These are phyloP conservation scores for Clarias laeviceps DNA, from an alignment of 2,797 vertebrate species.

Conservation along the genomic window DNA sequence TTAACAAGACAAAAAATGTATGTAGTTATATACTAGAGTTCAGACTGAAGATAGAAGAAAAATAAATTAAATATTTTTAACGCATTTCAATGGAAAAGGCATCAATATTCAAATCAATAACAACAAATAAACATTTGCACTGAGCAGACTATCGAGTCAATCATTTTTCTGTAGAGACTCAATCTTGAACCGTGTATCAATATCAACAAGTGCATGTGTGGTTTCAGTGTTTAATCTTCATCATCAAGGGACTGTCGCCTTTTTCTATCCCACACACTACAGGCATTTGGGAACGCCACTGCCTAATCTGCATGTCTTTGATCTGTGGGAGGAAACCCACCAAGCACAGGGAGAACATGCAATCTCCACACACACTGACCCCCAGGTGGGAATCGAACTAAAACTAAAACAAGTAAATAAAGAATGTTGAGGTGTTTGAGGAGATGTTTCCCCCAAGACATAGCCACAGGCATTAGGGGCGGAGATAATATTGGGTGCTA, in stretches of 20 bases:
- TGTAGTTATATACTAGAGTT: too few species aligned
- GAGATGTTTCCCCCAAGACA: background rate
- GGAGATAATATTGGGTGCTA: background rate
- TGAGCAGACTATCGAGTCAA: background rate
- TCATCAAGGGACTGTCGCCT: background rate
- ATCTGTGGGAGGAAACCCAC: too few species aligned
- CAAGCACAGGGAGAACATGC: too few species aligned
- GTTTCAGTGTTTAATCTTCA: background rate
- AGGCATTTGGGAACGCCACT: too few species aligned
- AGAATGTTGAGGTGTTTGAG: background rate
- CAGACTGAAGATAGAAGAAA: too few species aligned
- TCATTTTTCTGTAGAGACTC: background rate
- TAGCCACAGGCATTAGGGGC: background rate
- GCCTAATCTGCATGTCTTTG: too few species aligned
- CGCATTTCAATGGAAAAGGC: background rate
- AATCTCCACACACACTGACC: too few species aligned
- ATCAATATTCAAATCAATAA: background rate
- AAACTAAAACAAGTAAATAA: background rate
- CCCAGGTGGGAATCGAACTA: background rate
- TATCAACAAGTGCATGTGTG: background rate
- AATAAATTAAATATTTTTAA: background rate
- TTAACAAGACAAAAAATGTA: background rate
- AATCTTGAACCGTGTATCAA: background rate
- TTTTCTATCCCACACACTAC: background rate
- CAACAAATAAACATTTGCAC: background rate